Conservation (phyloP, 2,113 vertebrate species). For the Thinocorus orbignyianus region DNA sequence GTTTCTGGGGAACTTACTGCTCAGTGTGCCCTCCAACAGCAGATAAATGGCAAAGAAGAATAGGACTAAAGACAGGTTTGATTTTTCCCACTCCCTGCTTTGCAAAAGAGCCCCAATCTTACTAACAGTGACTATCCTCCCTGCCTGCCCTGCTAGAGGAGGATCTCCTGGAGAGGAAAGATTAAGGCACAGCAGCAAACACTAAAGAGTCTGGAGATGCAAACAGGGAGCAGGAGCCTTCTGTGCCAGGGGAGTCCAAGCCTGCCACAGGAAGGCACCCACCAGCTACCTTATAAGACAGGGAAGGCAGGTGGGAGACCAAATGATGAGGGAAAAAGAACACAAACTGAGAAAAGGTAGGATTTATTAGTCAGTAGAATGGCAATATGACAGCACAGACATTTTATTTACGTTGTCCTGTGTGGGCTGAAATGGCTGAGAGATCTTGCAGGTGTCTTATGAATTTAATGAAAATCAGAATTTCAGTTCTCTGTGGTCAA, state of each 20-base stretch:
- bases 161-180: neutral
- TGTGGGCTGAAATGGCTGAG: neutral
- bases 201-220: neutral
- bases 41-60: neutral
- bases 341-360: neutral
- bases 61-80: neutral
- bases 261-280: neutral
- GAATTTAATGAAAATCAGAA: neutral
- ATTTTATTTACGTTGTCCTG: neutral
- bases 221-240: neutral
- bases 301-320: neutral
- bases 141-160: neutral
- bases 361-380: neutral
- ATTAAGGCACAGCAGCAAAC: neutral
- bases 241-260: neutral
- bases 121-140: neutral
- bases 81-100: neutral
- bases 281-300: neutral
- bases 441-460: neutral
- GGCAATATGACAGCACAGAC: neutral
- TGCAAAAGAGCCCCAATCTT: neutral
- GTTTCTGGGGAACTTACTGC: neutral
- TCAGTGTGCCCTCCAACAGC: neutral
- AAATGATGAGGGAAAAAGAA: neutral
- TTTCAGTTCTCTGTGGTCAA: neutral